phyloP scores from a whole-genome alignment of 2,888 invertebrate species.

The Philereme transversata region DNA sequence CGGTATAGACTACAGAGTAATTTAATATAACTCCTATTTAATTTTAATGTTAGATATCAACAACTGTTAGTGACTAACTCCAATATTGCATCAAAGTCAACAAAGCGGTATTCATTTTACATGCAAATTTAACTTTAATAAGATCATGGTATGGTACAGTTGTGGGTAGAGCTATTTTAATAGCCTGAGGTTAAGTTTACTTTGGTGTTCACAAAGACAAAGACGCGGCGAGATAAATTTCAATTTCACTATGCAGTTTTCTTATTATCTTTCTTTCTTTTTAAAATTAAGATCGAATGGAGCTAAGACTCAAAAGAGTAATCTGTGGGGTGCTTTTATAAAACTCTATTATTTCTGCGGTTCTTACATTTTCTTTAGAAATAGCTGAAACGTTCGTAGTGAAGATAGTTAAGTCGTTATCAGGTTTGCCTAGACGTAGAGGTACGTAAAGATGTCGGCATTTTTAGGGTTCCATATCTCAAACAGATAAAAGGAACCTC shows the following conservation, averaged over 20 bases:
- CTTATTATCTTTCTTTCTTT: constrained; percentile 7
- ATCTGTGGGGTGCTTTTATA: constrained; percentile 7
- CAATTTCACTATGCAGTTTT: constrained; percentile 8
- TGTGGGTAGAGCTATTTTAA: not conserved
- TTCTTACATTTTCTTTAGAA: not conserved
- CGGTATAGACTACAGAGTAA: no score
- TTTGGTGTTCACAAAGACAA: not conserved
- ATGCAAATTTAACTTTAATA: constrained; percentile 4
- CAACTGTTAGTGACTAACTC: no score
- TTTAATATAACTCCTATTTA: no score
- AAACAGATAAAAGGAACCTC: no score
- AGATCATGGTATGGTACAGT: not conserved
- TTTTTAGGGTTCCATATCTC: no score
- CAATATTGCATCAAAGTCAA: not conserved
- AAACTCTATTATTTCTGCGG: constrained; percentile 1
- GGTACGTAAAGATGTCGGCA: no score
- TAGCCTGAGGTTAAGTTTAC: constrained; percentile 1
- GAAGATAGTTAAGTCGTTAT: no score
- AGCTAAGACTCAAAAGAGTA: not conserved
- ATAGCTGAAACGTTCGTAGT: no score
- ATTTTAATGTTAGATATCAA: not conserved
- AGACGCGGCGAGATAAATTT: not conserved
- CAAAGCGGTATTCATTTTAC: not conserved
- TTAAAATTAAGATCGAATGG: constrained; percentile 4
- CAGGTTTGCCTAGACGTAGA: no score